Evolutionary conservation across 2,888 invertebrate genomes (phyloP).

Genomic region (Cantharis lateralis): DNA sequence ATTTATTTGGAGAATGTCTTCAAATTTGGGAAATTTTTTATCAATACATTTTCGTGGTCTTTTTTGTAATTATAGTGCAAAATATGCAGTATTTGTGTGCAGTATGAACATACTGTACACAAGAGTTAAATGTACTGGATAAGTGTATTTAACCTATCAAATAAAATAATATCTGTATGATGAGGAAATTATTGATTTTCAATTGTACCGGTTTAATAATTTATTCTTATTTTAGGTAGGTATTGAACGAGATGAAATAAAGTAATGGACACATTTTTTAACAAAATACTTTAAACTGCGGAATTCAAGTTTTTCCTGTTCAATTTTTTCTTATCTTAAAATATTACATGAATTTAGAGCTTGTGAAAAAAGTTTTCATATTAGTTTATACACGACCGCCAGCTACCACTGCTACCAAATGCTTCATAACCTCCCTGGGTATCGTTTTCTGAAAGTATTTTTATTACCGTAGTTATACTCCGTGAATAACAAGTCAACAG

Average conservation of each 20-base stretch:
- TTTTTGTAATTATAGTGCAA: too few relatives aligned
- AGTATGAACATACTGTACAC: too few relatives aligned
- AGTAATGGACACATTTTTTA: not conserved
- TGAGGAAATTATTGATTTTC: not conserved
- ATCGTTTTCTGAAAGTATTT: not conserved
- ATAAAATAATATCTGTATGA: not conserved
- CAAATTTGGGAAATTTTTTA: too few relatives aligned
- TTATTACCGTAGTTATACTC: not conserved
- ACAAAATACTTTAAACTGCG: not conserved
- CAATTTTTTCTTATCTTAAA: not conserved
- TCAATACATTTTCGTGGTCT: too few relatives aligned
- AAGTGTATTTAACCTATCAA: not conserved
- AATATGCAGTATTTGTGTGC: too few relatives aligned
- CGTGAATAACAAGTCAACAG: not conserved
- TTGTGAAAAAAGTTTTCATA: not conserved
- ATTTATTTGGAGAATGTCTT: not conserved
- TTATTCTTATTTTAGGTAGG: not conserved
- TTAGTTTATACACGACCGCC: not conserved
- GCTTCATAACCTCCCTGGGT: not conserved
- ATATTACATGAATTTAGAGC: not conserved
- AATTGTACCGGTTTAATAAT: not conserved
- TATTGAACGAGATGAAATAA: not conserved
- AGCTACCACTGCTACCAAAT: not conserved
- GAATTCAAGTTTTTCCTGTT: not conserved
- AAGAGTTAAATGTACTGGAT: not conserved